A percentile compares a stretch with the other conserved stretches of the same genome.
Conservation (phyloP, 2,888 invertebrate species). For the Hypselothyrea guttata region DNA sequence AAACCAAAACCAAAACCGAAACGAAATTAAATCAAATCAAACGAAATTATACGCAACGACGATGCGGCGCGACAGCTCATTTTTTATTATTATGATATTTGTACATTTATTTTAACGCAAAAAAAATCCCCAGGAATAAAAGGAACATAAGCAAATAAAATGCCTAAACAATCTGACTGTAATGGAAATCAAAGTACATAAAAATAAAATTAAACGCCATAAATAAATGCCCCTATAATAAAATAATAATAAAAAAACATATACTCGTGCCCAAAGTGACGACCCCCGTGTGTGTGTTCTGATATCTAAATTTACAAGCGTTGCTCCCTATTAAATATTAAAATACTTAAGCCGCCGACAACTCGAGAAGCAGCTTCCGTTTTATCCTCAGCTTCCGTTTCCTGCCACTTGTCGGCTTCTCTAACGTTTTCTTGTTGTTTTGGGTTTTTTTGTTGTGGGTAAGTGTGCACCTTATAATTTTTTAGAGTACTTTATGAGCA, state of each 20-base stretch:
- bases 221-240: slow-evolving; percentile 49
- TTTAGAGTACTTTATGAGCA: neutral
- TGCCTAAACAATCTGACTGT: slow-evolving; percentile 14
- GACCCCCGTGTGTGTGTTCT: slow-evolving; percentile 23
- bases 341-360: slow-evolving; percentile 27
- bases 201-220: slow-evolving; percentile 69
- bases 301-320: slow-evolving; percentile 41
- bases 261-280: slow-evolving; percentile 21
- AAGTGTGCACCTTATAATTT: slow-evolving; percentile 18
- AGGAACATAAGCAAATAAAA: too few species aligned
- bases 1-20: slow-evolving; percentile 34
- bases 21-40: slow-evolving; percentile 62
- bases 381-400: neutral
- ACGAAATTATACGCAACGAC: slow-evolving; percentile 34
- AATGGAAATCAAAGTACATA: slow-evolving; percentile 69
- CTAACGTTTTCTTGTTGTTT: too few species aligned
- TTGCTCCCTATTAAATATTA: slow-evolving; percentile 54
- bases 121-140: slow-evolving; percentile 9
- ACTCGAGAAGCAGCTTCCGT: slow-evolving; percentile 10
- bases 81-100: slow-evolving; percentile 17
- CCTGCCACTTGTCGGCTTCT: slow-evolving; percentile 2
- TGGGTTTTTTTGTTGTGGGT: slow-evolving; percentile 22
- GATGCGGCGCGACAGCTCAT: slow-evolving; percentile 12
- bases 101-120: slow-evolving; percentile 35
- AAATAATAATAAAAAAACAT: slow-evolving; percentile 31